These are phyloP conservation scores for Raja brachyura DNA, from an alignment of 2,113 vertebrate genomes.

Conservation along the genomic window DNA sequence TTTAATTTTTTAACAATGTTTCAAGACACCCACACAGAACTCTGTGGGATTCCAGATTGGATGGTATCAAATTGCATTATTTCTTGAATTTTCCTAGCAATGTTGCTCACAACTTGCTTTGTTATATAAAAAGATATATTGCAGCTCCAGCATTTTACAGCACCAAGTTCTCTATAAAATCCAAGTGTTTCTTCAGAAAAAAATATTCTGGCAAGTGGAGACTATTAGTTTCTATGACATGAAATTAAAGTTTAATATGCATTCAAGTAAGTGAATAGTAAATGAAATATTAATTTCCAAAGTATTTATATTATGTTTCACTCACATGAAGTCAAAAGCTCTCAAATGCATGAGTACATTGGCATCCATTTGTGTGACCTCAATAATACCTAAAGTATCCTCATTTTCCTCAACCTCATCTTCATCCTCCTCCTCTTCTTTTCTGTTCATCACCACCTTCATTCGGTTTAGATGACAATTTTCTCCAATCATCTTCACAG, in stretches of 20 bases:
- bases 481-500: slow-evolving; percentile 82
- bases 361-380: slow-evolving; percentile 90
- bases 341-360: slow-evolving; percentile 95
- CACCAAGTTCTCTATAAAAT: not conserved
- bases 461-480: slow-evolving; percentile 90
- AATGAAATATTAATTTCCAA: not conserved
- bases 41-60: not conserved
- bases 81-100: not conserved
- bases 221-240: not conserved
- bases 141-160: not conserved
- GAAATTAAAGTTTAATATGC: not conserved
- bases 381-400: slow-evolving; percentile 61
- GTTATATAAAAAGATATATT: not conserved
- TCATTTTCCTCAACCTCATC: slow-evolving; percentile 50
- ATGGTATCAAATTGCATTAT: not conserved
- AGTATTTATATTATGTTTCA: slow-evolving; percentile 36
- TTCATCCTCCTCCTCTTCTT: slow-evolving; percentile 51
- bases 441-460: slow-evolving; percentile 59
- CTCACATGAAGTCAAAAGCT: slow-evolving; percentile 95
- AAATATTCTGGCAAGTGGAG: not conserved
- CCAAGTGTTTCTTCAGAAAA: not conserved
- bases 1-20: not conserved
- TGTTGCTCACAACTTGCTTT: not conserved
- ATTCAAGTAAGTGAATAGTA: not conserved
- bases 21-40: not conserved